A percentile compares a stretch with the other conserved stretches of the same genome.
Conservation (phyloP, 2,888 invertebrate genomes). For the Andrena minutula region DNA sequence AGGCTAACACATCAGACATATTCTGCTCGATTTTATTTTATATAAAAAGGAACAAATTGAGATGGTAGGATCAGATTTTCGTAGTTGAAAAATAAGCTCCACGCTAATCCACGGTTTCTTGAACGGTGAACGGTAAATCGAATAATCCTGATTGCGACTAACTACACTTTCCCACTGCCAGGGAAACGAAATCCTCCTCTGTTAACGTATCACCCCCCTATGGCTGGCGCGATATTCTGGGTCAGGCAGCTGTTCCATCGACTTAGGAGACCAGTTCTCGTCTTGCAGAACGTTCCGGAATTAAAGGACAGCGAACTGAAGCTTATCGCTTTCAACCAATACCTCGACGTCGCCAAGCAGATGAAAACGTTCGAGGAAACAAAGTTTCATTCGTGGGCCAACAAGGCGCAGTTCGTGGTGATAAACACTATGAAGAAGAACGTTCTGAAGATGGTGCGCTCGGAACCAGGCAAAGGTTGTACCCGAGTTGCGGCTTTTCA, state of each 20-base stretch:
- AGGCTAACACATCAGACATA: too few relatives aligned
- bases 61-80: too few relatives aligned
- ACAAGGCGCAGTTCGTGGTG: conserved; percentile 88
- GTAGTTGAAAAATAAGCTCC: too few relatives aligned
- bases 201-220: conserved; percentile 91
- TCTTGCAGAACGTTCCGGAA: conserved; percentile 91
- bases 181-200: conserved; percentile 90
- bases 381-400: conserved; percentile 91
- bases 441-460: conserved; percentile 87
- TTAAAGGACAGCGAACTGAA: conserved; percentile 91
- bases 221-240: conserved; percentile 95
- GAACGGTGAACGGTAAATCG: neutral
- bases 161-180: conserved; percentile 74
- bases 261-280: conserved; percentile 92
- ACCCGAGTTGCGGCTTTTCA: too few relatives aligned
- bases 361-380: conserved; percentile 91
- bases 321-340: conserved; percentile 91
- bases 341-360: conserved; percentile 90
- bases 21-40: too few relatives aligned
- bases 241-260: conserved; percentile 91
- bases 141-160: neutral
- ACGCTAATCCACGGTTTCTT: too few relatives aligned
- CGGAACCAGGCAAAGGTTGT: conserved; percentile 67
- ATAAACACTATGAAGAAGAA: conserved; percentile 90
- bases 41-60: too few relatives aligned